Base-by-base conservation (phyloP, 2,888 invertebrate genomes). In the Hipparchia semele region DNA sequence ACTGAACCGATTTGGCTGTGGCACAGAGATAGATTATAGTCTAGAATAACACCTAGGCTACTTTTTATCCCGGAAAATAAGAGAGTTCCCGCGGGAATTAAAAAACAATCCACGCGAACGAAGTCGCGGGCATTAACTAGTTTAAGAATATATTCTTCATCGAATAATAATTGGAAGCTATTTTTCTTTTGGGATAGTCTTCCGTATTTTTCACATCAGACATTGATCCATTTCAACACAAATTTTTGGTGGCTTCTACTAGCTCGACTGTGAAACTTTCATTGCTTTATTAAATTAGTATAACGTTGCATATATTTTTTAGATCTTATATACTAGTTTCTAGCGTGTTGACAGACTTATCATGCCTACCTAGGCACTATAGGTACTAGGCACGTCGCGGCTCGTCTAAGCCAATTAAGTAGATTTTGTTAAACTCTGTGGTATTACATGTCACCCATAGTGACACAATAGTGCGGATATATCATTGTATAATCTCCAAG, bases 391-490 rank as follows among this genome's bases (percentile, higher is more conserved):
- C 12, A 13, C 45, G 2, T 39, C 39, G 39, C n/a, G 9, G 56
- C 56, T 58, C 49, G 49, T 10, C 49, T 68, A 68, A 68, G 46
- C 68, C 68, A 68, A 68, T 68, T 68, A 58, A 49, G 45, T 49
- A 59, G 68, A 68, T 68, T 68, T 59, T 68, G 68, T 68, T 68
- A 67, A 67, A 68, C 58, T 58, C 68, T 10, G 13, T 13, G 12
- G 56, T 58, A 56, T 64, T 56, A 67, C 9, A 56, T 53, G 46
- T 46, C 46, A 13, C 56, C 54, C 13, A 56, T 67, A 13, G 67
- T 46, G 56, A 68, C 68, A 68, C 68, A 59, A 58, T 58, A 68
- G 59, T 68, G 68, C 59, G 39, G 58, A 58, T 68, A 59, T 68
- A 56, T n/a, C 46, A 56, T 54, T 45, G 56, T 56, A 49, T 68